Base-by-base conservation (phyloP, 1,140 invertebrate species). In the Oedothorax gibbosus region DNA sequence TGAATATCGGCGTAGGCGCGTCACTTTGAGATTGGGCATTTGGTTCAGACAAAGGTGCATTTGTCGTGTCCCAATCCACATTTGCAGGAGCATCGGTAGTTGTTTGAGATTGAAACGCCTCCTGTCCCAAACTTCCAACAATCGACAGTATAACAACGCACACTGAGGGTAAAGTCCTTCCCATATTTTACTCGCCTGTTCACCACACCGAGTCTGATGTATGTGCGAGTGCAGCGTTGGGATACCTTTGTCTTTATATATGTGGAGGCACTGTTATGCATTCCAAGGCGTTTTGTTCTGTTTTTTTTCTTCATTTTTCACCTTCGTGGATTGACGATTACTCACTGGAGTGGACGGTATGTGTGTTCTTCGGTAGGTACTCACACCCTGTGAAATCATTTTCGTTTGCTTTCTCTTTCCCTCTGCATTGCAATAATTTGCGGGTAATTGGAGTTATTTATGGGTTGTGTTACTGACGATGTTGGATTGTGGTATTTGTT, bases 251-350 rank as follows among this genome's bases (percentile, higher is more conserved):
- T 57, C 54, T 71, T 81, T 81, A 56, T 81, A 81, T 81, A 81
- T 35, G n/a, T 18, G 3, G 14, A 9, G 5, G 6, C 73, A 64
- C 53, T 82, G 56, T 60, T 20, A 82, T 72, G 79, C 68, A 62
- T 62, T 20, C 35, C 35, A 35, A 35, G 35, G 49, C 68, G 35
- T 50, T 82, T 72, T 82, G 68, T 73, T 69, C 66, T 68, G 56
- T 18, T 66, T 15, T 51, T 75, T 68, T 15, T 51, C 35, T 50
- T 51, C 18, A 50, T 50, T 69, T 57, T 82, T 82, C 79, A 72
- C 69, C 79, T 82, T 82, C 56, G 56, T 49, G 54, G 66, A 82
- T 72, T 82, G 79, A 62, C 9, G 20, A 60, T 81, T 81, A 65
- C 54, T 64, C 21, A 68, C 68, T 68, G n/a, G 81, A 57, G 57